phyloP scores from a whole-genome alignment of 2,888 invertebrate genomes.

The Thecocarcelia acutangulata region DNA sequence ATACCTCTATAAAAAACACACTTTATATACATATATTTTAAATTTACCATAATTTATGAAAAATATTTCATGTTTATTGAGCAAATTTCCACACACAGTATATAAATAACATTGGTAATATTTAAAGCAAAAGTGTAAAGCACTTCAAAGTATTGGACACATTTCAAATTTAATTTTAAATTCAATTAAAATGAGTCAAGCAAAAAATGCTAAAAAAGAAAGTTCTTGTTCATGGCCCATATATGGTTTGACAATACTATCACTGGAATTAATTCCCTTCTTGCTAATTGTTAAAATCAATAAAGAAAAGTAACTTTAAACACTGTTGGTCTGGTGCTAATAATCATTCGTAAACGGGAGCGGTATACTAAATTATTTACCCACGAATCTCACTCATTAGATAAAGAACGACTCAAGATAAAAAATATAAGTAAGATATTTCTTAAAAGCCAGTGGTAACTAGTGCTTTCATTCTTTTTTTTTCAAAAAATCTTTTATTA shows the following conservation, averaged over 20 bases:
- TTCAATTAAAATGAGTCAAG: conserved; percentile 2
- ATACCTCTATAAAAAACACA: no score
- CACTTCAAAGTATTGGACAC: not conserved
- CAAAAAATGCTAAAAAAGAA: conserved; percentile 58
- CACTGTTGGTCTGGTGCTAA: not conserved
- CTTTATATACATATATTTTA: no score
- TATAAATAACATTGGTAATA: no score
- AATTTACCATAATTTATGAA: no score
- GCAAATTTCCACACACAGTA: no score
- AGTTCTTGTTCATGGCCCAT: conserved; percentile 54
- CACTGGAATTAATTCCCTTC: not conserved
- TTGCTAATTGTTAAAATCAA: conserved; percentile 45
- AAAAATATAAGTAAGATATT: no score
- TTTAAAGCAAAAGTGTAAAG: conserved; percentile 17
- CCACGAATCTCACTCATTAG: no score
- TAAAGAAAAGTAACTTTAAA: conserved; percentile 10
- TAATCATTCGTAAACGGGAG: not conserved
- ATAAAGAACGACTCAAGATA: not conserved
- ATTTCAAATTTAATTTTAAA: conserved; percentile 14
- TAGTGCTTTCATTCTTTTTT: no score
- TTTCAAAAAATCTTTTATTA: no score
- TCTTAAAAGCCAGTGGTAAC: no score
- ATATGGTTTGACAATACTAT: conserved; percentile 19
- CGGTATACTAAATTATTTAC: not conserved
- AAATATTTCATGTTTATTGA: no score